Base-by-base conservation (phyloP, 2,797 vertebrate genomes). In the Phataginus tetradactyla region DNA sequence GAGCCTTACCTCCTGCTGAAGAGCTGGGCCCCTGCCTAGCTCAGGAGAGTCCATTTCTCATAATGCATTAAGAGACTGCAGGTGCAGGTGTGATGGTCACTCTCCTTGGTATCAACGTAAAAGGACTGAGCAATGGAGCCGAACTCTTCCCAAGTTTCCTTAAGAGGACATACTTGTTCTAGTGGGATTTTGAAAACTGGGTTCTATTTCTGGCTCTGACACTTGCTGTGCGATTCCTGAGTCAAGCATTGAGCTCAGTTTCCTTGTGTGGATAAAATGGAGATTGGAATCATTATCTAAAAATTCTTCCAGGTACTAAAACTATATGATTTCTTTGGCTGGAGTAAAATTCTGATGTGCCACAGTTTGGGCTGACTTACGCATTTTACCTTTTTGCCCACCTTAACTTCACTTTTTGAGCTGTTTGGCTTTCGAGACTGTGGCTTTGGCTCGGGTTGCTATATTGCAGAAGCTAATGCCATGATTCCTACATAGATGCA, bases 321-420 rank as follows among this genome's bases (percentile, higher is more conserved):
- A n/a, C 18, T 57, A 17, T 27, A 13, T 29, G 72, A 63, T 72
- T 88, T 51, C n/a, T 49, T 37, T 53, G 32, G 71, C 11, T 55
- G 39, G 42, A 49, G 49, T 4, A 7, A 42, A 59, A 11, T 90
- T 94, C 29, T 63, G 34, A 59, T 27, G 11, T 74, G 20, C 21
- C 4, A 74, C 85, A 85, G 32, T 64, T 92, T 75, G 18, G 55
- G 27, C 68, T 97, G 85, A 91, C 55, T 37, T 66, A 45, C 78
- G 78, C n/a, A 55, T 61, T 63, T 79, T 86, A 74, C 61, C 2
- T 61, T 84, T 78, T 84, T 77, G 20, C n/a, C 4, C 37, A 53
- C 8, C 3, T 21, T 83, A 85, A 64, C 21, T 71, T 96, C 86
- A 90, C 53, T 51, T 91, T 91, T 85, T 86, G 45, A 93, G 68